A percentile compares a stretch with the other conserved stretches of the same genome.
phyloP scores from a whole-genome alignment of 2,888 invertebrate genomes.

The Caenorhabditis panamensis region DNA sequence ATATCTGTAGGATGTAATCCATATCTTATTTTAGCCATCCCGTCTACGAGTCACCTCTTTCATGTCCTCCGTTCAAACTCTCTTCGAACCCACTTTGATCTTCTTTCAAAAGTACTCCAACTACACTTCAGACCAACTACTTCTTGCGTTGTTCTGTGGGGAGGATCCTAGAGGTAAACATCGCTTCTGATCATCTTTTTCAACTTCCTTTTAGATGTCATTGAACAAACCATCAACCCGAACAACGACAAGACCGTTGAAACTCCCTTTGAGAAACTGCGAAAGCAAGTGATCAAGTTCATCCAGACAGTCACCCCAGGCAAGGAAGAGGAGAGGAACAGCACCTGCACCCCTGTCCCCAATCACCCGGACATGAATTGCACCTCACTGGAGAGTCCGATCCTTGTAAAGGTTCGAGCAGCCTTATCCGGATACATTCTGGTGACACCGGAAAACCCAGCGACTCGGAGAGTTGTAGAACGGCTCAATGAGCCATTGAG shows the following conservation, averaged over 20 bases:
- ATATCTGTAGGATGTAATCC: neutral
- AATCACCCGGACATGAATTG: constrained; percentile 62
- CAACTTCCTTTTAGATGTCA: constrained; percentile 5
- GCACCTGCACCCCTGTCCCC: constrained; percentile 61
- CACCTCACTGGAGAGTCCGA: constrained; percentile 52
- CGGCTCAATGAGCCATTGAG: constrained; percentile 68
- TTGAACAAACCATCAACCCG: constrained; percentile 48
- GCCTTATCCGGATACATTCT: constrained; percentile 78
- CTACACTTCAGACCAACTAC: constrained; percentile 35
- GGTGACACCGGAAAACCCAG: constrained; percentile 73
- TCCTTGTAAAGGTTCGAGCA: constrained; percentile 59
- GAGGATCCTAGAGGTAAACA: constrained; percentile 54
- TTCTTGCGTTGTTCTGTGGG: constrained; percentile 59
- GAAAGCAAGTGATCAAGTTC: constrained; percentile 60
- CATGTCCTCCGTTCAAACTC: constrained; percentile 33
- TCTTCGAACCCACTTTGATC: constrained; percentile 40
- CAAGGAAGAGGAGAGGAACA: constrained; percentile 52
- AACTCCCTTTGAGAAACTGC: constrained; percentile 64
- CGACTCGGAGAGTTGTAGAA: constrained; percentile 69
- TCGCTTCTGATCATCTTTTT: no score
- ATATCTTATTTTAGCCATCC: constrained; percentile 21
- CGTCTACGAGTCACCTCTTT: constrained; percentile 27
- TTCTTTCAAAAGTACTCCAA: constrained; percentile 54
- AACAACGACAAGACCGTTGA: constrained; percentile 52
- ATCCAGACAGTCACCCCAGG: constrained; percentile 65